Evolutionary conservation across 2,113 vertebrate species (phyloP).

Genomic region (Athene noctua): DNA sequence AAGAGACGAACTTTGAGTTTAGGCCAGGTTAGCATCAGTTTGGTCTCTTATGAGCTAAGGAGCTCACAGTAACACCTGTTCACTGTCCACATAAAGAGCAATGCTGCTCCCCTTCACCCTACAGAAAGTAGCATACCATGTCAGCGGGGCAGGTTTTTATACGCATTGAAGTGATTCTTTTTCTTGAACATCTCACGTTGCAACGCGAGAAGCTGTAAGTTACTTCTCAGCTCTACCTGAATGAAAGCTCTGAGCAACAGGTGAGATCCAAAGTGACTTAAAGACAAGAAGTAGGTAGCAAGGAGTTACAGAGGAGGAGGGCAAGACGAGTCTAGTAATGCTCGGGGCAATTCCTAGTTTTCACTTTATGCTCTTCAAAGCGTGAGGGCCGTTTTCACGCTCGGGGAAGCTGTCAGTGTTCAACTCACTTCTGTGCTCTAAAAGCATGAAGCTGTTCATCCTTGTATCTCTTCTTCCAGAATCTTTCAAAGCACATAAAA

Average conservation of each 20-base stretch:
- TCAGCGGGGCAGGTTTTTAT: neutral
- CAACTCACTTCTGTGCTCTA: neutral
- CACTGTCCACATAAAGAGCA: neutral
- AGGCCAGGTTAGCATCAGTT: rapidly evolving
- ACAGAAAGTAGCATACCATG: rapidly evolving
- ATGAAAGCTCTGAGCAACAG: neutral
- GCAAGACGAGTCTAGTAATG: neutral
- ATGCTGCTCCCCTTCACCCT: neutral
- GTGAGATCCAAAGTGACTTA: neutral
- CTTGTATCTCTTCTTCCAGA: neutral
- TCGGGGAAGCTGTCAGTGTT: neutral
- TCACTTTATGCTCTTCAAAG: neutral
- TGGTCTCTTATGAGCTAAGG: neutral
- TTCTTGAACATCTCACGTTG: neutral
- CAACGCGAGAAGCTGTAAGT: neutral
- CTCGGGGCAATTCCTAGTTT: neutral
- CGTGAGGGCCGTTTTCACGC: rapidly evolving
- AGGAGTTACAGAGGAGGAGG: neutral
- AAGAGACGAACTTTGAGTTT: neutral
- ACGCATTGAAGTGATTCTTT: neutral
- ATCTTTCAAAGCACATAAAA: neutral
- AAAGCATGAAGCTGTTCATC: neutral
- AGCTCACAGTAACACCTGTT: neutral
- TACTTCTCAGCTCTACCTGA: neutral
- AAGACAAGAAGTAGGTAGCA: neutral